phyloP scores from a whole-genome alignment of 2,888 invertebrate species.

The Drosophila sordidapex region DNA sequence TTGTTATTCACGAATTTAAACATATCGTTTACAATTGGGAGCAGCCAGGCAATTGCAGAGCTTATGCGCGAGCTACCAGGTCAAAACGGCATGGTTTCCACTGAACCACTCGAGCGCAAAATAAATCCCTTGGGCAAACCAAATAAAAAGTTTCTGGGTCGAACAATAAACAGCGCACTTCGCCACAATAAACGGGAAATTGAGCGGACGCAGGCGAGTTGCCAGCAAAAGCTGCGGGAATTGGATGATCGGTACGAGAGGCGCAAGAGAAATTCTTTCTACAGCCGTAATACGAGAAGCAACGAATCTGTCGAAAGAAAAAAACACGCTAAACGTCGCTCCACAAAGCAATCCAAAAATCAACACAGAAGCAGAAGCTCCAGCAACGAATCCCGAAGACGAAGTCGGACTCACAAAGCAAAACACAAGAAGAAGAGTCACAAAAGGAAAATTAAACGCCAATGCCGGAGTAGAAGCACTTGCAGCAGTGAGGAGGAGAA shows the following conservation, averaged over 20 bases:
- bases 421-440: slow-evolving; percentile 38
- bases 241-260: slow-evolving; percentile 61
- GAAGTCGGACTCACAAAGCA: slow-evolving; percentile 20
- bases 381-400: slow-evolving; percentile 28
- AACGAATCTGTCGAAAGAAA: slow-evolving; percentile 10
- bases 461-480: slow-evolving; percentile 4
- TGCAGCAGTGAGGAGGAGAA: slow-evolving; percentile 7
- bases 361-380: slow-evolving; percentile 27
- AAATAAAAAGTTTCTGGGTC: slow-evolving; percentile 80
- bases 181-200: slow-evolving; percentile 74
- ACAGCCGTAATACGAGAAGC: slow-evolving; percentile 17
- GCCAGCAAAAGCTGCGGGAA: slow-evolving; percentile 72
- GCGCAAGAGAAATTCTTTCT: slow-evolving; percentile 46
- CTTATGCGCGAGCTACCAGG: slow-evolving; percentile 68
- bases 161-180: slow-evolving; percentile 76
- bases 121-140: slow-evolving; percentile 78
- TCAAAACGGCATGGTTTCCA: slow-evolving; percentile 15
- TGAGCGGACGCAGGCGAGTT: slow-evolving; percentile 65
- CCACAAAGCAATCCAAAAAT: slow-evolving; percentile 16
- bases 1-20: neutral
- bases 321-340: slow-evolving; percentile 4
- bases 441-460: slow-evolving; percentile 26
- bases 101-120: slow-evolving; percentile 67
- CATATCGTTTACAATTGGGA: neutral
- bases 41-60: slow-evolving; percentile 77